These are phyloP conservation scores for Mesocentrotus franciscanus DNA, from an alignment of 53 echinoderm and acorn worm genomes.

Conservation along the genomic window DNA sequence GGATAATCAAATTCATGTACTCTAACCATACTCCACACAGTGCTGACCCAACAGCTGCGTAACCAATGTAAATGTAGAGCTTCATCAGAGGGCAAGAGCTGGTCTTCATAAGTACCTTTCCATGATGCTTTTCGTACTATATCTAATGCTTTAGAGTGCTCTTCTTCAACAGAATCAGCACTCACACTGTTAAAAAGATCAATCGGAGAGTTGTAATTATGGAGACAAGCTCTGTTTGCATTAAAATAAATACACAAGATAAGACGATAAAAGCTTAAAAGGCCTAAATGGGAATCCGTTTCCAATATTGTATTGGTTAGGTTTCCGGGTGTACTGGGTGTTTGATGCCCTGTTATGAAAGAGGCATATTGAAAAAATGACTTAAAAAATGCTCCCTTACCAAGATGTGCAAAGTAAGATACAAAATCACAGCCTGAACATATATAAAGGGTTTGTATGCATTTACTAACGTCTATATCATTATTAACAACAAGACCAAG, in stretches of 20 bases:
- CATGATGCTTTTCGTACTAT: constrained; percentile 68
- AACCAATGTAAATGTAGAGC: constrained; percentile 44
- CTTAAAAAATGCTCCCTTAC: constrained; percentile 71
- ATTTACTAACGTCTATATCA: constrained; percentile 53
- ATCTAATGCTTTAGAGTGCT: constrained; percentile 55
- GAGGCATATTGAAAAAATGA: constrained; percentile 68
- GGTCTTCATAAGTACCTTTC: constrained; percentile 60
- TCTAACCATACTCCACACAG: constrained; percentile 24
- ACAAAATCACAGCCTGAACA: constrained; percentile 83
- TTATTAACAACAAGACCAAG: constrained; percentile 18
- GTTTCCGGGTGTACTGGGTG: not conserved
- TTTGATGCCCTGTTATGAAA: constrained; percentile 72
- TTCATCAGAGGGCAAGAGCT: not conserved
- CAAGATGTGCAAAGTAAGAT: constrained; percentile 69
- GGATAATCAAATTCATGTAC: constrained; percentile 42
- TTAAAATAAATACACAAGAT: constrained; percentile 72
- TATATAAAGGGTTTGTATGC: constrained; percentile 68
- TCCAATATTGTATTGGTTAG: constrained; percentile 4
- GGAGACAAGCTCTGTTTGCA: constrained; percentile 59
- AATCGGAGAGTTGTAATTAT: constrained; percentile 66
- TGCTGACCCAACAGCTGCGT: constrained; percentile 12
- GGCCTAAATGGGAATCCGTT: constrained; percentile 29
- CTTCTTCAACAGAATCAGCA: not conserved
- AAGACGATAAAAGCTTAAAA: constrained; percentile 71
- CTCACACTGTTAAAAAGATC: constrained; percentile 53